These are phyloP conservation scores for Hetaerina americana DNA, from an alignment of 1,140 invertebrate genomes.

Conservation along the genomic window DNA sequence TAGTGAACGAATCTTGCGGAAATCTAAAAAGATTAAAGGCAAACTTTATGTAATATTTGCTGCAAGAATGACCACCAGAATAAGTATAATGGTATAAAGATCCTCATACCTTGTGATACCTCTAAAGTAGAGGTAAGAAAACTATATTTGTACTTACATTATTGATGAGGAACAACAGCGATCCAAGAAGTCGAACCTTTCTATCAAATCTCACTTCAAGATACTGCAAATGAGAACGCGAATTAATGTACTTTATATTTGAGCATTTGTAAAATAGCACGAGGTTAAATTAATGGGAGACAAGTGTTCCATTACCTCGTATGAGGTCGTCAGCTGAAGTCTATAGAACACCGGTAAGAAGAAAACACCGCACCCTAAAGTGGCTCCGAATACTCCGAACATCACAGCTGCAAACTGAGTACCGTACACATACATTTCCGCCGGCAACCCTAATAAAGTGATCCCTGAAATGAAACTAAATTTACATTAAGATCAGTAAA, in stretches of 20 bases:
- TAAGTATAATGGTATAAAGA: too few species aligned
- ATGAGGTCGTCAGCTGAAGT: constrained; percentile 66
- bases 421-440: constrained; percentile 82
- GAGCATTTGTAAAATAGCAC: too few species aligned
- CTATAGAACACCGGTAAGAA: constrained; percentile 81
- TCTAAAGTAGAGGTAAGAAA: too few species aligned
- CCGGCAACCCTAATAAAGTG: constrained; percentile 75
- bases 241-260: too few species aligned
- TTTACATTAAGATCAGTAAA: too few species aligned
- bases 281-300: neutral
- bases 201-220: constrained; percentile 50
- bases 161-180: constrained; percentile 48
- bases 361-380: constrained; percentile 25
- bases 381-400: neutral
- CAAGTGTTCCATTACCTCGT: constrained; percentile 46
- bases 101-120: neutral
- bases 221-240: constrained; percentile 47
- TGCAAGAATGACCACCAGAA: too few species aligned
- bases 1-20: too few species aligned
- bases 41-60: too few species aligned
- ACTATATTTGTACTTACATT: too few species aligned
- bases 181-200: constrained; percentile 43
- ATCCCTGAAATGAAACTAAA: constrained; percentile 81
- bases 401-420: constrained; percentile 54
- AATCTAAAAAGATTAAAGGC: too few species aligned